Conservation (phyloP, 2,113 vertebrate species). For the Cryptomyrus ogoouensis region DNA sequence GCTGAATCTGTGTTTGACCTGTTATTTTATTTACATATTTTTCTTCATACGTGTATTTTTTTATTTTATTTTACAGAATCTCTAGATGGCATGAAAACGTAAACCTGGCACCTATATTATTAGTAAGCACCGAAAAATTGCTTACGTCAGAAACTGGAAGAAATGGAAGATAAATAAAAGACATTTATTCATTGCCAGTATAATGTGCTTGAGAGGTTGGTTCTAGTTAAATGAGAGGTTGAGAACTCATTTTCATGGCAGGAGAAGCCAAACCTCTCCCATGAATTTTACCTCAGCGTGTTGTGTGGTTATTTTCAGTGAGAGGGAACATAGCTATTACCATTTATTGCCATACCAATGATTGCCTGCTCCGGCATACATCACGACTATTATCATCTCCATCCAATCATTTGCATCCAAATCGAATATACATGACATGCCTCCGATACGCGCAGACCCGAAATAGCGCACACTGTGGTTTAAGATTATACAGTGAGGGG, state of each 20-base stretch:
- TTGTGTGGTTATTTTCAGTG: conserved; percentile 35
- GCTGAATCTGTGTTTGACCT: background rate
- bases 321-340: conserved; percentile 46
- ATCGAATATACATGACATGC: conserved; percentile 51
- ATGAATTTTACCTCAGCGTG: conserved; percentile 12
- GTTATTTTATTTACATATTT: background rate
- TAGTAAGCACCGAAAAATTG: background rate
- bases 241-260: conserved; percentile 6
- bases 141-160: background rate
- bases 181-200: background rate
- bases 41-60: background rate
- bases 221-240: conserved; percentile 12
- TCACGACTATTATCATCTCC: conserved; percentile 50
- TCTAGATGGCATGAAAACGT: background rate
- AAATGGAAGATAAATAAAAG: conserved; percentile 7
- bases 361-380: conserved; percentile 53
- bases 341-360: conserved; percentile 48
- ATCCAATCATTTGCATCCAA: conserved; percentile 48
- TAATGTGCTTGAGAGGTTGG: conserved; percentile 5
- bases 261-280: conserved; percentile 15
- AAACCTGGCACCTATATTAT: background rate
- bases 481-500: conserved; percentile 4
- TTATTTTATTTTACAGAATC: background rate
- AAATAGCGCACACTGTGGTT: conserved; percentile 44
- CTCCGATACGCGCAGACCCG: conserved; percentile 37